Percentiles rank a stretch among this genome's conserved stretches.
Evolutionary conservation across 2,888 invertebrate species (phyloP).

Genomic region (Acleris sparsana): DNA sequence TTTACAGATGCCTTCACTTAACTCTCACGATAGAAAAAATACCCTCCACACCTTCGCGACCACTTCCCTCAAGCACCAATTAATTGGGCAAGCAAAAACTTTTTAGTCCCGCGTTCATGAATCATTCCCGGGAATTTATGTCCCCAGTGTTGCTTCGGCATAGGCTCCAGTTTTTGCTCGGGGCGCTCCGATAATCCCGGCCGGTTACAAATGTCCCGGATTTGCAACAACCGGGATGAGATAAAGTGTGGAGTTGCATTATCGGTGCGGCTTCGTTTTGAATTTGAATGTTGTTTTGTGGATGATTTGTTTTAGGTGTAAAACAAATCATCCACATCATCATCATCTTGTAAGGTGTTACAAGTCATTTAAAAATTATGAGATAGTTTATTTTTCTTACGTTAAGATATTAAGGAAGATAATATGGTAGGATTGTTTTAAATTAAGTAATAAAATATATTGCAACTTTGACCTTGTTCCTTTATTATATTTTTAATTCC

Average conservation of each 20-base stretch:
- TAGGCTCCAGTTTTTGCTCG: conserved; percentile 67
- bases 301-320: neutral
- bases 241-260: conserved; percentile 48
- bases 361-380: neutral
- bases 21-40: neutral
- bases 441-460: too few relatives aligned
- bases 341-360: too few relatives aligned
- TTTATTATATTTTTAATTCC: too few relatives aligned
- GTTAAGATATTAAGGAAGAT: too few relatives aligned
- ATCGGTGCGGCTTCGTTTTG: conserved; percentile 4
- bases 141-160: conserved; percentile 52
- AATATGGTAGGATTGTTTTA: too few relatives aligned
- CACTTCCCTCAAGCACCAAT: conserved; percentile 63
- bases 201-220: conserved; percentile 68
- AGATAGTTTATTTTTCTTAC: too few relatives aligned
- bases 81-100: conserved; percentile 74
- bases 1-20: neutral
- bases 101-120: conserved; percentile 73
- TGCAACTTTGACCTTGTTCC: too few relatives aligned
- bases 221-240: conserved; percentile 59
- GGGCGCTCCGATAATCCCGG: conserved; percentile 66
- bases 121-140: conserved; percentile 80
- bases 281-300: neutral
- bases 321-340: too few relatives aligned
- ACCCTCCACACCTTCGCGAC: conserved; percentile 33